Evolutionary conservation across 35 echinoderm and acorn worm genomes (phyloP), one percentile per base, ranked within the genome.

Genomic region (Ophiothrix spiculata): DNA sequence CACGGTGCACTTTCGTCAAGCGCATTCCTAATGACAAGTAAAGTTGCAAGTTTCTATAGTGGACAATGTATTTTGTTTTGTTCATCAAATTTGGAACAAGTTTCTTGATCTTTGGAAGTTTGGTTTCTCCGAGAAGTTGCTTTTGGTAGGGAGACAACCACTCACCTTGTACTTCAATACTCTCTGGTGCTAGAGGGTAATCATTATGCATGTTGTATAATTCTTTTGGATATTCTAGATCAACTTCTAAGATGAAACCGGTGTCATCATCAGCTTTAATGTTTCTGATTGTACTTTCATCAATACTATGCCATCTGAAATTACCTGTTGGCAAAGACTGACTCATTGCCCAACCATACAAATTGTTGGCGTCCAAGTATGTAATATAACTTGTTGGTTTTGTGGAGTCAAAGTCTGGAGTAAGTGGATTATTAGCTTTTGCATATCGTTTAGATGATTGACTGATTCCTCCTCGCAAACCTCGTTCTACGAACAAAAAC

Each of bases 291-390:
- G 74, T 10, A 17, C 1, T 11, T 31, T 82, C 80, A 16, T 21
- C 11, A 25, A 75, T 17, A 8, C 34, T 33, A 33, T 75, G 13
- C 83, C 49, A 64, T 25, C 28, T 23, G 28, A 85, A 85, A 25
- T 23, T 32, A 31, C 56, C 54, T 76, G 17, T 76, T 4, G 83
- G 83, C 23, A 85, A 45, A 2, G 2, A 1, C 29, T 76, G 15
- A 1, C 11, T 16, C 83, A 85, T 85, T 35, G 83, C 46, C 83
- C 83, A 85, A 17, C 83, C 49, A 74, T 85, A 85, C 1, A 85
- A 32, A 33, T 85, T 85, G 56, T 85, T 85, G 15, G 63, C 63
- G 29, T 85, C 83, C 15, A 85, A 39, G 35, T 85, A 85, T 4
- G 14, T 0, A 19, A 85, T 32, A 29, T 10, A 40, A 36, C 15